Base-by-base conservation (phyloP, 2,797 vertebrate genomes). In the Leptatherina wallacei region DNA sequence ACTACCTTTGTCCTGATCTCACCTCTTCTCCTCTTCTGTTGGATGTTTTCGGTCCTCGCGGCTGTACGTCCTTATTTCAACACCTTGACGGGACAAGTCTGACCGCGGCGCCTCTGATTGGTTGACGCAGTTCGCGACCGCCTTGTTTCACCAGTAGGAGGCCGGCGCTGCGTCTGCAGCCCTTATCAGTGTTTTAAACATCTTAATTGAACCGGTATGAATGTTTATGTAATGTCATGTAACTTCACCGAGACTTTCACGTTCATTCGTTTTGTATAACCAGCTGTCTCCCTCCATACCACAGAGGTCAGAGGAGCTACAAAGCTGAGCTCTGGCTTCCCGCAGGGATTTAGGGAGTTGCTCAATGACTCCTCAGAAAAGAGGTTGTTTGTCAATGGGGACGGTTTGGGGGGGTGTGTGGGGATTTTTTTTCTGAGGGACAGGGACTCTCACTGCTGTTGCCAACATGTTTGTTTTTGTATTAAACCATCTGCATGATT, bases 311-410 rank as follows among this genome's bases (percentile, higher is more conserved):
- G 52, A 9, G 20, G 66, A 77, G 65, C 58, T 49, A 42, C 69
- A 73, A 67, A 67, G 71, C 77, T 69, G 79, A 18, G 75, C 73
- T 78, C 65, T 24, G 75, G 20, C 56, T 44, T 57, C 20, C 60
- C 61, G 72, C 65, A 40, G 73, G 68, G 54, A 65, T 42, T 64
- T 56, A 33, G 3, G 27, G 44, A 79, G 64, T 87, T 81, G 55
- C 85, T 83, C 85, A 87, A 81, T 75, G 59, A 72, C 49, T 75
- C 69, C 64, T 78, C 29, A 55, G 51, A 55, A 71, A 64, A 71
- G 51, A 88, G 86, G 81, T 89, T 89, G 84, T 92, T 91, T 90
- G 80, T 74, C 12, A 42, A 71, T 14, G 12, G 38, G 44, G 6
- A 47, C 24, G 44, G 20, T 3, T 55, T 30, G 30, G 52, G 3